Conservation (phyloP, 92 coral and sea anemone species). For the Epizoanthus rinbou region DNA sequence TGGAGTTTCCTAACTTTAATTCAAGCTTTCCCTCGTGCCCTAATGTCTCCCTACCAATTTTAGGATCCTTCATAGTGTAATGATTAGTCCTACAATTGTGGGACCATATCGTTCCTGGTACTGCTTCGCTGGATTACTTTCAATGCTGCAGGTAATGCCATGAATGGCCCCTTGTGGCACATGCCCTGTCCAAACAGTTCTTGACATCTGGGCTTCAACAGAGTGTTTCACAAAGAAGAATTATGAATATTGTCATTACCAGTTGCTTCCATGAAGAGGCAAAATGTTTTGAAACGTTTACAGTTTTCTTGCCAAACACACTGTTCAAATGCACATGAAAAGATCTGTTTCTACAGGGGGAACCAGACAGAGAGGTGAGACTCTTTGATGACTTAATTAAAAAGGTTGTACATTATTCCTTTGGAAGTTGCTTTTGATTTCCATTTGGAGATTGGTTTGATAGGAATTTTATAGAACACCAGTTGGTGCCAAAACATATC, state of each 20-base stretch:
- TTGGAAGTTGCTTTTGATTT: background rate
- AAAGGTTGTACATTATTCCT: background rate
- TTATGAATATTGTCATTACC: background rate
- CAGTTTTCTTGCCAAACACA: background rate
- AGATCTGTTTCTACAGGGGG: constrained; percentile 36
- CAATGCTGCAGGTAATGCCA: constrained; percentile 37
- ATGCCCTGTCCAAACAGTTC: constrained; percentile 6
- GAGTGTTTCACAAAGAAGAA: background rate
- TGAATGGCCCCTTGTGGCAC: background rate
- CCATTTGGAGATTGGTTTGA: background rate
- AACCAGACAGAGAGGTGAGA: constrained; percentile 13
- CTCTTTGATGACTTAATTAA: constrained; percentile 4
- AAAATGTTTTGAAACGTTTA: background rate
- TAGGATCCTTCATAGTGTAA: constrained; percentile 42
- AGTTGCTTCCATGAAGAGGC: background rate
- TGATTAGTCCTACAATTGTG: constrained; percentile 35
- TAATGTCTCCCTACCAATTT: constrained; percentile 31
- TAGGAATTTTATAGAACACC: no score
- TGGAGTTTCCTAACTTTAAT: background rate
- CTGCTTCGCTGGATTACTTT: constrained; percentile 46
- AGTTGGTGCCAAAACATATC: no score
- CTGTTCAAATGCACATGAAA: constrained; percentile 14
- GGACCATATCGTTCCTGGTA: constrained; percentile 45
- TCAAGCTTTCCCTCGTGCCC: constrained; percentile 30
- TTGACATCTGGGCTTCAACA: constrained; percentile 4